Evolutionary conservation across 2,888 invertebrate species (phyloP), one percentile per base, ranked within the genome.

Genomic region (Petrolisthes manimaculis): DNA sequence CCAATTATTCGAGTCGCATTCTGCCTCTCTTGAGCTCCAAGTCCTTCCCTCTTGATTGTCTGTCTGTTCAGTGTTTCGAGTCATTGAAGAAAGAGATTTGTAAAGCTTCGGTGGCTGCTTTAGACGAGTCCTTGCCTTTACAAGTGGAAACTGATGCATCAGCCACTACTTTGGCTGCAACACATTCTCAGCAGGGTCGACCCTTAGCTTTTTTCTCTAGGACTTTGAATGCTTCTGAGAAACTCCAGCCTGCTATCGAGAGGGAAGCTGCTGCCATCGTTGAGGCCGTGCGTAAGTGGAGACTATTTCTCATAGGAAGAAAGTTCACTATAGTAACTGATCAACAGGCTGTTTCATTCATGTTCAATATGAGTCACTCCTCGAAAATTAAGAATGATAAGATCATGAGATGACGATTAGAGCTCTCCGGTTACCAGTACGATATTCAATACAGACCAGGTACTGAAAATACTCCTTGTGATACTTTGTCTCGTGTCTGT

Each of bases 401-500:
- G n/a, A n/a, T n/a, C n/a, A n/a, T n/a, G n/a, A n/a, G n/a, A n/a
- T n/a, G n/a, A n/a, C n/a, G n/a, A n/a, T n/a, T n/a, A n/a, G n/a
- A n/a, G n/a, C n/a, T n/a, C n/a, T n/a, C n/a, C n/a, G n/a, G 61
- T 14, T 18, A 61, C 3, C 61, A 61, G 61, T 61, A 61, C 3
- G 61, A 61, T 61, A 61, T 61, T 18, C 61, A 61, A 18, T 61
- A 61, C 18, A 9, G 61, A 4, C 3, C 71, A n/a, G 4, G 71
- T 71, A 18, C 6, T 6, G 71, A 71, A 1, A 71, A 71, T 71
- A n/a, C 21, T 71, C 71, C 71, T 71, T 24, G 61, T 4, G 83
- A 83, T 21, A 67, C 83, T 51, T 37, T 83, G 67, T 71, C 1
- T 4, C 1, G 83, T 21, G 74, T 74, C 1, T 83, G 83, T 83